phyloP scores from a whole-genome alignment of 2,888 invertebrate genomes.

The Stictocephala bisonia region DNA sequence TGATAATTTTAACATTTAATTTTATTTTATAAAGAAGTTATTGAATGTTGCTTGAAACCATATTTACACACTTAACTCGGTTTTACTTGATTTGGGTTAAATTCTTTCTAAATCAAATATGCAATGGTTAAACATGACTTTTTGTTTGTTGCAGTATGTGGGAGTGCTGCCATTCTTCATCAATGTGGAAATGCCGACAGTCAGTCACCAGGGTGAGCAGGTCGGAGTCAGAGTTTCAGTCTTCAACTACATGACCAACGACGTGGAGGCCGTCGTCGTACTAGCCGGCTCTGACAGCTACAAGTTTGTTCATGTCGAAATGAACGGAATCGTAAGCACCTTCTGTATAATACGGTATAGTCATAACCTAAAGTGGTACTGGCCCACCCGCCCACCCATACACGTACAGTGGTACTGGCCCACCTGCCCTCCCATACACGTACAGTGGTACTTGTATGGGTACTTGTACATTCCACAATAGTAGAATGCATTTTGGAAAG shows the following conservation, averaged over 20 bases:
- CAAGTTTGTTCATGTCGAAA: conserved; percentile 92
- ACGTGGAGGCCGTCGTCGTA: conserved; percentile 89
- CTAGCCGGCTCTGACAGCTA: conserved; percentile 86
- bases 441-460: too few relatives aligned
- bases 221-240: conserved; percentile 92
- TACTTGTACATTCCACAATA: too few relatives aligned
- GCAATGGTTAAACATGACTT: too few relatives aligned
- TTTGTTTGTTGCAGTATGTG: conserved; percentile 76
- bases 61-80: too few relatives aligned
- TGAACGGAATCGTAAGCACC: conserved; percentile 78
- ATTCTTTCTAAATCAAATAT: too few relatives aligned
- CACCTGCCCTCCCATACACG: too few relatives aligned
- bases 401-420: too few relatives aligned
- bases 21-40: conserved; percentile 22
- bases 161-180: conserved; percentile 95
- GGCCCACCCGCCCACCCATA: too few relatives aligned
- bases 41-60: neutral
- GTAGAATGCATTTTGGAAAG: too few relatives aligned
- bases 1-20: too few relatives aligned
- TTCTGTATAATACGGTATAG: neutral
- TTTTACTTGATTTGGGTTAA: too few relatives aligned
- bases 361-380: too few relatives aligned
- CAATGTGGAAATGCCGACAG: conserved; percentile 89
- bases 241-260: conserved; percentile 91
- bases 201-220: conserved; percentile 91